phyloP scores from a whole-genome alignment of 2,797 vertebrate genomes.

The Tokudaia muenninki region DNA sequence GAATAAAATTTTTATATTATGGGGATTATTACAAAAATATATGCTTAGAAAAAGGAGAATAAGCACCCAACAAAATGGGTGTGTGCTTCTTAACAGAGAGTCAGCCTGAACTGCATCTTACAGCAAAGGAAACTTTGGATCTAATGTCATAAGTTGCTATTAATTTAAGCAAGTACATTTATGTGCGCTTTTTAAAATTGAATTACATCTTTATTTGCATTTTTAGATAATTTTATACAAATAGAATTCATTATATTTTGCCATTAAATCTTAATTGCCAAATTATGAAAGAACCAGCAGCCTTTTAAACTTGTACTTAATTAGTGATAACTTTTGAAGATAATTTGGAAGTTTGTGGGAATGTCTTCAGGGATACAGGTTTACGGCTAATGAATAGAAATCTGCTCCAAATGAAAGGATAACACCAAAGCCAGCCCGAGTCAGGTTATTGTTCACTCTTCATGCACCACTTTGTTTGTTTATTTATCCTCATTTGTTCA shows the following conservation, averaged over 20 bases:
- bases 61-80: background rate
- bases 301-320: slow-evolving; percentile 37
- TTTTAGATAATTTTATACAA: slow-evolving; percentile 60
- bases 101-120: slow-evolving; percentile 1
- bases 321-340: slow-evolving; percentile 8
- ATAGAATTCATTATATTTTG: slow-evolving; percentile 55
- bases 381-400: background rate
- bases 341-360: slow-evolving; percentile 34
- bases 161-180: slow-evolving; percentile 56
- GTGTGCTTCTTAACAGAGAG: background rate
- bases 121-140: slow-evolving; percentile 48
- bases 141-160: slow-evolving; percentile 10
- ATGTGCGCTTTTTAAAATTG: slow-evolving; percentile 31
- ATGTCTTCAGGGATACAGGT: slow-evolving; percentile 26
- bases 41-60: background rate
- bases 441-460: background rate
- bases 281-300: slow-evolving; percentile 12
- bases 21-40: background rate
- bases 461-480: background rate
- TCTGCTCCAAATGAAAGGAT: background rate
- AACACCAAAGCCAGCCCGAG: background rate
- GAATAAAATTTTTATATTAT: background rate
- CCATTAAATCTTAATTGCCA: slow-evolving; percentile 49
- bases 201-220: background rate
- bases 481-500: background rate